Evolutionary conservation across 2,113 vertebrate genomes (phyloP), one percentile per base, ranked within the genome.

Genomic region (Antechinus flavipes): DNA sequence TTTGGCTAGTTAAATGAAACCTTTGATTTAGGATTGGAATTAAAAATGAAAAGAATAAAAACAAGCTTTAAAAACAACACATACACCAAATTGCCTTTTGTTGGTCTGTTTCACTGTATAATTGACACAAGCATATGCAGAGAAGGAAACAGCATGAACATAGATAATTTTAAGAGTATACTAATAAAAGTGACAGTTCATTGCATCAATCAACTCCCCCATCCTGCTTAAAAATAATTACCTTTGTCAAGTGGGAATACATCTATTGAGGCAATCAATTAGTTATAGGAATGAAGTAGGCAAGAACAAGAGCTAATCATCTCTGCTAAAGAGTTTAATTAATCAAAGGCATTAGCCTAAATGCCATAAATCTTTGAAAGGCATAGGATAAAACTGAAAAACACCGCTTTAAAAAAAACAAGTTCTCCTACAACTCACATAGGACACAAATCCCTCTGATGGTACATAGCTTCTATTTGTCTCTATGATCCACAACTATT

Each of bases 401-500:
- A 46, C 9, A 53, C 1, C 14, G 0, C 3, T 2, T 55, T 24
- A 19, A 25, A 49, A 42, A 46, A 2, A n/a, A n/a, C 8, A 1
- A 16, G 46, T 27, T 0, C 2, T 0, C 24, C 90, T 30, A 8
- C 7, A 0, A 10, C 46, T 4, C 26, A 56, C 55, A 97, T 90
- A 68, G n/a, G n/a, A 0, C 0, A 49, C 53, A 35, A 19, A 6
- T 93, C 89, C 56, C 25, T 30, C 3, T 24, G 3, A 46, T 76
- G 54, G 7, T 49, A 53, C 19, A 27, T 90, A 53, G 2, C 11
- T 54, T 50, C 25, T 96, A 54, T 23, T 27, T 90, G 26, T 90
- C n/a, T 93, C 91, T 92, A 93, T 93, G 94, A 89, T 94, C 90
- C 54, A 46, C 90, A 94, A 94, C 68, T n/a, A 50, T 53, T 54